Evolutionary conservation across 2,113 vertebrate species (phyloP).

Genomic region (Malurus alboscapulatus): DNA sequence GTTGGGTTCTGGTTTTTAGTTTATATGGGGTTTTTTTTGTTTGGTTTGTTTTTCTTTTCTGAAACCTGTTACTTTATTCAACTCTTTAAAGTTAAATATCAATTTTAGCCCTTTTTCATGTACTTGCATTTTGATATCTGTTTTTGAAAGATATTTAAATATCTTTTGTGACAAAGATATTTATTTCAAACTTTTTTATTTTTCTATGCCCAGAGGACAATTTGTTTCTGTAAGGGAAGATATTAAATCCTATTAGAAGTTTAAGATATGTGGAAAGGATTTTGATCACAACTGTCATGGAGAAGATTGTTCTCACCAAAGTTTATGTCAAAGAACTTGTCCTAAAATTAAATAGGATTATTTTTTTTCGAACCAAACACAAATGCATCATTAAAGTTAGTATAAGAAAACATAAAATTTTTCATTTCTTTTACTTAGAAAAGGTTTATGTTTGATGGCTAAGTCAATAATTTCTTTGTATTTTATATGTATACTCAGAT

Average conservation of each 20-base stretch:
- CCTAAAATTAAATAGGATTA: neutral
- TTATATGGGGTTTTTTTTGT: neutral
- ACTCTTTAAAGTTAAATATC: neutral
- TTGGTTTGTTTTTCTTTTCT: neutral
- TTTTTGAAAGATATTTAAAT: neutral
- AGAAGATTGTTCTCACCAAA: neutral
- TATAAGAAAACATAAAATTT: neutral
- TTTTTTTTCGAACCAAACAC: neutral
- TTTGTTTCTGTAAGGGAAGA: neutral
- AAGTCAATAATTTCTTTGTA: fast-evolving
- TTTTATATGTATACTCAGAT: neutral
- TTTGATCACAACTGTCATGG: neutral
- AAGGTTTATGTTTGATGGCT: fast-evolving
- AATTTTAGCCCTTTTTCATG: neutral
- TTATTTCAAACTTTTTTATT: neutral
- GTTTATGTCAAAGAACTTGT: neutral
- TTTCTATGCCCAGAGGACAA: neutral
- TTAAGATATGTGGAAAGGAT: neutral
- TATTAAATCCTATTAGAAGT: neutral
- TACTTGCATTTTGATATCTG: neutral
- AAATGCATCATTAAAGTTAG: neutral
- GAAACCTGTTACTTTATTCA: neutral
- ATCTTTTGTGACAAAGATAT: neutral
- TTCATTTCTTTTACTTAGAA: neutral
- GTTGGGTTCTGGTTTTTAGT: fast-evolving